A percentile compares a stretch with the other conserved stretches of the same genome.
Evolutionary conservation across 1,140 invertebrate genomes (phyloP).

Genomic region (Papilio xuthus): DNA sequence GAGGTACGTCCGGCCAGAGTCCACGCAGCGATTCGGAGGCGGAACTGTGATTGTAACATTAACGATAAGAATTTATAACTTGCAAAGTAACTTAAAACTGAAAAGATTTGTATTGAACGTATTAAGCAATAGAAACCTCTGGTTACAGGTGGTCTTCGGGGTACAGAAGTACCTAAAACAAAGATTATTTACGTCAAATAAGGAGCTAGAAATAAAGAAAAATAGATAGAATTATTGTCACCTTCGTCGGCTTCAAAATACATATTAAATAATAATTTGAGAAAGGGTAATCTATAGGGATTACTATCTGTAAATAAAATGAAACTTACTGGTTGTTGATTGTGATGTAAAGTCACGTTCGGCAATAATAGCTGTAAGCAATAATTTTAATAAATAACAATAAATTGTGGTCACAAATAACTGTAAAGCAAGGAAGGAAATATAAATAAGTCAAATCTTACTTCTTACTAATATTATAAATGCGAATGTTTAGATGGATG

Average conservation of each 20-base stretch:
- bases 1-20: slow-evolving; percentile 75
- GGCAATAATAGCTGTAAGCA: slow-evolving; percentile 54
- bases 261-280: too few species aligned
- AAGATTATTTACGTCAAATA: slow-evolving; percentile 15
- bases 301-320: background rate
- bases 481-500: too few species aligned
- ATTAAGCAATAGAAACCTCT: slow-evolving; percentile 40
- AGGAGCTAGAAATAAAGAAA: slow-evolving; percentile 38
- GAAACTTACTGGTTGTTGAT: slow-evolving; percentile 54
- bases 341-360: slow-evolving; percentile 53
- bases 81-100: background rate
- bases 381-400: slow-evolving; percentile 31
- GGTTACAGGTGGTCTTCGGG: slow-evolving; percentile 44
- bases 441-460: too few species aligned
- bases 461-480: too few species aligned
- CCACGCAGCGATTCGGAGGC: slow-evolving; percentile 55
- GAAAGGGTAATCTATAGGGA: too few species aligned
- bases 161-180: slow-evolving; percentile 17
- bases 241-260: too few species aligned
- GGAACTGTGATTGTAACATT: slow-evolving; percentile 39
- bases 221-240: background rate
- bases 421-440: too few species aligned
- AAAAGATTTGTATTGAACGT: background rate
- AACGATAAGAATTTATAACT: background rate
- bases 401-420: too few species aligned